These are phyloP conservation scores for Rhodeus uyekii DNA, from an alignment of 2,797 vertebrate genomes.

Conservation along the genomic window DNA sequence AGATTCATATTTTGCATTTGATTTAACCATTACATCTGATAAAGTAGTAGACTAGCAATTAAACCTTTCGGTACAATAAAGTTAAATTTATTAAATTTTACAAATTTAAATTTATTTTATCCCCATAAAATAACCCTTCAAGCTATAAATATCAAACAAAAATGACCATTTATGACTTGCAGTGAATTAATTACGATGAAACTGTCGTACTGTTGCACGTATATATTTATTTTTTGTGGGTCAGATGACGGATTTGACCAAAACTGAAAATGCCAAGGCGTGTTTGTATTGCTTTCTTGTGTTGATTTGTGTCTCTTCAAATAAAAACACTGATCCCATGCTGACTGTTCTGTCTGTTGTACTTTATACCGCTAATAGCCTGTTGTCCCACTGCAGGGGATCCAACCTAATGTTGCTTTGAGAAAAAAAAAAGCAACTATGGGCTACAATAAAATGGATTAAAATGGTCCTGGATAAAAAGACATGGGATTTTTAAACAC, in stretches of 20 bases:
- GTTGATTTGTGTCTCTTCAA: background rate
- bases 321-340: background rate
- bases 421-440: no score
- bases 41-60: background rate
- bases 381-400: background rate
- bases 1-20: background rate
- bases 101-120: background rate
- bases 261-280: background rate
- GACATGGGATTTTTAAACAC: background rate
- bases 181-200: background rate
- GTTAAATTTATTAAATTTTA: no score
- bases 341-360: no score
- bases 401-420: background rate
- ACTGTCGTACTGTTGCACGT: background rate
- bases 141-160: background rate
- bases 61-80: background rate
- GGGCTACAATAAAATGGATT: background rate
- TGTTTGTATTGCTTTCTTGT: background rate
- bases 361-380: background rate
- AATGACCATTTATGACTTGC: background rate
- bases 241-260: background rate
- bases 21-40: background rate
- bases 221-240: background rate
- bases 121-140: background rate
- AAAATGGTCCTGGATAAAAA: background rate